Percentiles rank a stretch among this genome's conserved stretches.
Conservation (phyloP, 2,888 invertebrate genomes). For the Hirtodrosophila alboralis region DNA sequence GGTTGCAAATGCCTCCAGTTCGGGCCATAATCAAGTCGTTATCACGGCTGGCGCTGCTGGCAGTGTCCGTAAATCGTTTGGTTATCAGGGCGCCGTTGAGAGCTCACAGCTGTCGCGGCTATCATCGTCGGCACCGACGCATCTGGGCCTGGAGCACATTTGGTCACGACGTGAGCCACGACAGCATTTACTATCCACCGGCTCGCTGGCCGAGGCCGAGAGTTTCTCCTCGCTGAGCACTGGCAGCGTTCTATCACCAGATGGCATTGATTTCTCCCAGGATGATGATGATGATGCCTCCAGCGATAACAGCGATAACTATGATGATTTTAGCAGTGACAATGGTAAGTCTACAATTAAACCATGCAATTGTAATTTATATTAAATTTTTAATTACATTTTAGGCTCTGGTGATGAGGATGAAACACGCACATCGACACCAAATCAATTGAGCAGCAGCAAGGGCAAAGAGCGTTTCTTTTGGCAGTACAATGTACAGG, state of each 20-base stretch:
- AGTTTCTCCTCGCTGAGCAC: conserved; percentile 93
- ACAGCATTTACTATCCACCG: conserved; percentile 93
- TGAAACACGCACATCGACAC: conserved; percentile 77
- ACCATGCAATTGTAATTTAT: no score
- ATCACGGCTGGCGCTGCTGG: conserved; percentile 41
- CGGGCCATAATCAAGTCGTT: conserved; percentile 45
- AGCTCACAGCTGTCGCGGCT: conserved; percentile 86
- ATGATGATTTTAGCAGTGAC: conserved; percentile 93
- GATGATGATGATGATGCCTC: conserved; percentile 91
- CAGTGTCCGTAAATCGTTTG: conserved; percentile 76
- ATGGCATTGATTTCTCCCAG: conserved; percentile 91
- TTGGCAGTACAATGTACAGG: conserved; percentile 99
- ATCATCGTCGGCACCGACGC: conserved; percentile 94
- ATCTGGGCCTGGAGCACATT: conserved; percentile 90
- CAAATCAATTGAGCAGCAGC: conserved; percentile 77
- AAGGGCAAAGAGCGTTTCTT: conserved; percentile 94
- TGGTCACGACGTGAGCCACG: conserved; percentile 95
- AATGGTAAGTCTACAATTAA: conserved; percentile 85
- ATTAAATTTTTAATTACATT: no score
- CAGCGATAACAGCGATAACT: conserved; percentile 93
- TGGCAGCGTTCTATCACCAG: conserved; percentile 93
- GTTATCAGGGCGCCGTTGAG: conserved; percentile 72
- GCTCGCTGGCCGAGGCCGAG: conserved; percentile 93
- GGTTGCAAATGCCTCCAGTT: conserved; percentile 27
- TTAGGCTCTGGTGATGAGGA: conserved; percentile 83